Conservation (phyloP, 2,113 vertebrate species). For the Cryptotis parvus region DNA sequence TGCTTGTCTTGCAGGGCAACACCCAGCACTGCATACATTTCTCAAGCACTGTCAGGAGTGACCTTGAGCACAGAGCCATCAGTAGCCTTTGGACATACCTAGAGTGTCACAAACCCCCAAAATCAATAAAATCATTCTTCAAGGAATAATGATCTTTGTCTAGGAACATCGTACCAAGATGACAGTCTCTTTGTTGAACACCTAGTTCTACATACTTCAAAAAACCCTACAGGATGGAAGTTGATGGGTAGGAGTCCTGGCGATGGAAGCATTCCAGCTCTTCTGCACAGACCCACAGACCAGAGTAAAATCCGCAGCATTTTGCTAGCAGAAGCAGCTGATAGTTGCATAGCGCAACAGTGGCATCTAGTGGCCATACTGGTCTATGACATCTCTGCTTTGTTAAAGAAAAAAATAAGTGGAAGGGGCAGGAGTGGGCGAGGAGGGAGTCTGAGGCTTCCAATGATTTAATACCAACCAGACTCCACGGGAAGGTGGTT, state of each 20-base stretch:
- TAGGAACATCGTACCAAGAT: neutral
- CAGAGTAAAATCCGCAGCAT: accelerated
- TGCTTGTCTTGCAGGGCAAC: too few relatives aligned
- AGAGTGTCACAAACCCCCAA: too few relatives aligned
- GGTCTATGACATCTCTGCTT: accelerated
- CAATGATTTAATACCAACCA: neutral
- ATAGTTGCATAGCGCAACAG: conserved; percentile 70
- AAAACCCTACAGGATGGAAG: neutral
- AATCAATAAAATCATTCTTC: neutral
- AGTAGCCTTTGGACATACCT: too few relatives aligned
- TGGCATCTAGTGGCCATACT: conserved; percentile 82
- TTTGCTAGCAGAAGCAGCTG: accelerated
- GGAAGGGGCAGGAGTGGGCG: too few relatives aligned
- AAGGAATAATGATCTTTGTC: neutral
- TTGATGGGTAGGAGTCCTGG: accelerated
- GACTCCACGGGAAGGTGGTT: neutral
- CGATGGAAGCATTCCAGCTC: neutral
- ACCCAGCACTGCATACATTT: too few relatives aligned
- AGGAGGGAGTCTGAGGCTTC: too few relatives aligned
- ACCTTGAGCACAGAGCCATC: too few relatives aligned
- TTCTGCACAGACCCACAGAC: neutral
- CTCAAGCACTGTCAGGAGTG: too few relatives aligned
- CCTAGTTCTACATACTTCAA: neutral
- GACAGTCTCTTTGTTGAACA: neutral
- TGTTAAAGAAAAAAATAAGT: too few relatives aligned